phyloP scores from a whole-genome alignment of 2,797 vertebrate genomes.

The Lates japonicus region DNA sequence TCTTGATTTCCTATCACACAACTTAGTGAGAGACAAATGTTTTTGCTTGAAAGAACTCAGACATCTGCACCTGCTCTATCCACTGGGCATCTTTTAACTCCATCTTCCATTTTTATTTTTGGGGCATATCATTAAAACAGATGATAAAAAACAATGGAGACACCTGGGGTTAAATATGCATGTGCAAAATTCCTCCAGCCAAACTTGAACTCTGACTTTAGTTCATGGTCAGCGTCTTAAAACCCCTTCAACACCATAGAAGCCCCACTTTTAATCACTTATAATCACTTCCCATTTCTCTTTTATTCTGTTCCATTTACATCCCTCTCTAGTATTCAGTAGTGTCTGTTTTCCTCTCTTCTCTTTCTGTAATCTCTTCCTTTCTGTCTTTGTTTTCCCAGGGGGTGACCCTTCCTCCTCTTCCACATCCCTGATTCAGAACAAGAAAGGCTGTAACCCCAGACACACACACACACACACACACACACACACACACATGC shows the following conservation, averaged over 20 bases:
- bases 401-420: slow-evolving; percentile 60
- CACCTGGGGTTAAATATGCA: too few relatives aligned
- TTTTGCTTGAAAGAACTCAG: too few relatives aligned
- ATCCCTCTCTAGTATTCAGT: not conserved
- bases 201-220: not conserved
- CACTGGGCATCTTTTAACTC: too few relatives aligned
- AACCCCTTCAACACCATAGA: not conserved
- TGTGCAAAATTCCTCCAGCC: too few relatives aligned
- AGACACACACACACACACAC: slow-evolving; percentile 66
- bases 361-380: slow-evolving; percentile 47
- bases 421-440: slow-evolving; percentile 76
- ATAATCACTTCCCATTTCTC: not conserved
- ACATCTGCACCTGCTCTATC: too few relatives aligned
- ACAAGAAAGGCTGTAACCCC: slow-evolving; percentile 74
- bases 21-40: too few relatives aligned
- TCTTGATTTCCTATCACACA: too few relatives aligned
- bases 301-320: not conserved
- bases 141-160: too few relatives aligned
- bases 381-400: slow-evolving; percentile 56
- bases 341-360: slow-evolving; percentile 26
- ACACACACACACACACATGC: slow-evolving; percentile 33
- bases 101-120: too few relatives aligned
- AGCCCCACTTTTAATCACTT: not conserved
- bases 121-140: too few relatives aligned
- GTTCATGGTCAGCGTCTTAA: not conserved